Percentiles rank a stretch among this genome's conserved stretches.
These are phyloP conservation scores for Ochropacha duplaris DNA, from an alignment of 2,888 invertebrate genomes.

Conservation along the genomic window DNA sequence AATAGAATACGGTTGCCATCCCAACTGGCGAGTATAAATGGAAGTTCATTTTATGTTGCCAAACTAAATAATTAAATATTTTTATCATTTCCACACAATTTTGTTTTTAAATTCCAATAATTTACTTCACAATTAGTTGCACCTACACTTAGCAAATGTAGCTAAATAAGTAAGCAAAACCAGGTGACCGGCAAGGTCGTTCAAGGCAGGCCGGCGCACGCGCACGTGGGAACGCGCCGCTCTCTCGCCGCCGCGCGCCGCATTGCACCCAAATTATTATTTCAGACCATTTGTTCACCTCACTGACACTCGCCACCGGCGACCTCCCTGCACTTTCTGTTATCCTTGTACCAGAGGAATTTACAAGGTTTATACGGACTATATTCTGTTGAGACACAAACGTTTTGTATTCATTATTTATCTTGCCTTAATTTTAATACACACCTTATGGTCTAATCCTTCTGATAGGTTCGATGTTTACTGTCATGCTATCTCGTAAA, in stretches of 20 bases:
- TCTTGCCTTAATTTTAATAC: too few relatives aligned
- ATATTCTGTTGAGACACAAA: background rate
- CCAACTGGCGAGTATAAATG: too few relatives aligned
- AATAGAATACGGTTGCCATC: too few relatives aligned
- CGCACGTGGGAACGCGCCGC: conserved; percentile 64
- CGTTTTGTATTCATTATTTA: too few relatives aligned
- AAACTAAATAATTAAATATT: too few relatives aligned
- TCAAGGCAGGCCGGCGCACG: conserved; percentile 67
- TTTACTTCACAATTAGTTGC: too few relatives aligned
- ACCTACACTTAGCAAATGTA: conserved; percentile 17
- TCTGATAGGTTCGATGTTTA: too few relatives aligned
- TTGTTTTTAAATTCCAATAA: background rate
- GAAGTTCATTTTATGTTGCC: too few relatives aligned
- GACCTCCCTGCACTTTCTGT: conserved; percentile 18
- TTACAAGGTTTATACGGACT: conserved; percentile 4
- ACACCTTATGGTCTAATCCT: too few relatives aligned
- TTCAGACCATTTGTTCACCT: conserved; percentile 19
- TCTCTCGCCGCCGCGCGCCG: conserved; percentile 21
- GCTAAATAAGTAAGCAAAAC: conserved; percentile 42
- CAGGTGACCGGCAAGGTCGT: conserved; percentile 69
- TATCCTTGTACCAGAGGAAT: conserved; percentile 19
- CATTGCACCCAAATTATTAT: conserved; percentile 20
- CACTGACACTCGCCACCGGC: conserved; percentile 2
- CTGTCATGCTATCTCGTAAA: too few relatives aligned
- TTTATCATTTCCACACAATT: too few relatives aligned